Conservation (phyloP, 2,888 invertebrate species). For the Dicyrtoma fusca region DNA sequence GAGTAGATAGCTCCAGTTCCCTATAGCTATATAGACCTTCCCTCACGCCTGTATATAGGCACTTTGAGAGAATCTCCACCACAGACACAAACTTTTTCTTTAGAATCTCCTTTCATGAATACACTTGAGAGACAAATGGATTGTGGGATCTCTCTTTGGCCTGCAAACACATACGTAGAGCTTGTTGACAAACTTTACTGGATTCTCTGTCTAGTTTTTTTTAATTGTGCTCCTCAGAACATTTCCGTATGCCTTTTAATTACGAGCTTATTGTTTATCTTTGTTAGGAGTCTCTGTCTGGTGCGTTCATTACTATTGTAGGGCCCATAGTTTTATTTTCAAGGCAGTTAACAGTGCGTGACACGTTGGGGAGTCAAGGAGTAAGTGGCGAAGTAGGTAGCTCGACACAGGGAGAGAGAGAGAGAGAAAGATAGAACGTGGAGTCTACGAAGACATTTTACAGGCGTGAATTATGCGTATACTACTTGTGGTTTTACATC, state of each 20-base stretch:
- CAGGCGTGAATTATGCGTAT: slow-evolving; percentile 24
- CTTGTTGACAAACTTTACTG: too few species aligned
- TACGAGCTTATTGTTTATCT: slow-evolving; percentile 16
- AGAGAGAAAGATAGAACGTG: neutral
- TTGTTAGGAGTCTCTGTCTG: neutral
- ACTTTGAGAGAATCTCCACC: too few species aligned
- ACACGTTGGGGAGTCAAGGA: neutral
- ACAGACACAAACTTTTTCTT: slow-evolving; percentile 24
- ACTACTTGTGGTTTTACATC: slow-evolving; percentile 19
- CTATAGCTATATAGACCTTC: too few species aligned
- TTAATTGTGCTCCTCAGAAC: slow-evolving; percentile 1
- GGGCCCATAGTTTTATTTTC: slow-evolving; percentile 10
- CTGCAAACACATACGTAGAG: too few species aligned
- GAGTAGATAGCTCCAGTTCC: too few species aligned
- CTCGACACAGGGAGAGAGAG: neutral
- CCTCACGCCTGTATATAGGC: too few species aligned
- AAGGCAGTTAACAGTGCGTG: slow-evolving; percentile 25
- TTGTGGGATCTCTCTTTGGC: too few species aligned
- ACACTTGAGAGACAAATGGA: too few species aligned
- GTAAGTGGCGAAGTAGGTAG: too few species aligned
- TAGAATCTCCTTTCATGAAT: slow-evolving; percentile 16
- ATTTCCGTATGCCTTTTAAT: slow-evolving; percentile 22
- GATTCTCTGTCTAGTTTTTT: too few species aligned
- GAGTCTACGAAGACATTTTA: neutral
- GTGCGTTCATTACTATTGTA: neutral